Evolutionary conservation across 1,140 invertebrate genomes (phyloP), one percentile per base, ranked within the genome.

Genomic region (Zaprionus capensis): DNA sequence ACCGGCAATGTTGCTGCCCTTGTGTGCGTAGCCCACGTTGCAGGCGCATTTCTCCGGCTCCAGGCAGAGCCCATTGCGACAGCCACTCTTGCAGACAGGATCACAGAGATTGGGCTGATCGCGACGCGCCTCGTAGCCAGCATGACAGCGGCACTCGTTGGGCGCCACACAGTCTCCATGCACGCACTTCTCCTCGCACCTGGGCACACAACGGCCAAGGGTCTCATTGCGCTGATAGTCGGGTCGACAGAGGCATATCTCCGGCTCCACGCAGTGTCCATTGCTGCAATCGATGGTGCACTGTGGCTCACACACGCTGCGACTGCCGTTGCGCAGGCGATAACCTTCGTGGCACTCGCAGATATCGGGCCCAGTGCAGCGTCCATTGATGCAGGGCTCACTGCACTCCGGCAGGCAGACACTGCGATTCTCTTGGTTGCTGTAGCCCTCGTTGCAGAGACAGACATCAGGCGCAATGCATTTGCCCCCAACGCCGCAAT

Each of bases 111-210:
- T 70, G 1, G 76, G 76, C 24, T 58, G 41, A 1, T 71, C 78
- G 24, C 78, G 20, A 0, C 76, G 71, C 4, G 65, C 34, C n/a
- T 68, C 66, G 22, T 91, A 81, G 14, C 92, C 92, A 0, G 20
- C 31, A 5, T 94, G 92, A 62, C 95, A 95, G 11, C 92, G 91
- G 69, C 94, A 95, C 51, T 94, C 91, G 76, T 94, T 93, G 3
- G 94, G 94, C 4, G 85, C 93, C 3, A 94, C 94, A 71, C 95
- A 96, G 5, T 94, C 91, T 2, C 95, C 95, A 76, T 95, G 94
- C n/a, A 93, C 79, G 80, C 95, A 95, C 0, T 93, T 92, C 15
- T 94, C 93, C 20, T 94, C 93, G 81, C 95, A 96, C 5, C 94
- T 78, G 14, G 95, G 94, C 46, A 93, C 56, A 73, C 94, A 95